These are phyloP conservation scores for Sebastolobus altivelis DNA, from an alignment of 2,797 vertebrate genomes.

Conservation along the genomic window DNA sequence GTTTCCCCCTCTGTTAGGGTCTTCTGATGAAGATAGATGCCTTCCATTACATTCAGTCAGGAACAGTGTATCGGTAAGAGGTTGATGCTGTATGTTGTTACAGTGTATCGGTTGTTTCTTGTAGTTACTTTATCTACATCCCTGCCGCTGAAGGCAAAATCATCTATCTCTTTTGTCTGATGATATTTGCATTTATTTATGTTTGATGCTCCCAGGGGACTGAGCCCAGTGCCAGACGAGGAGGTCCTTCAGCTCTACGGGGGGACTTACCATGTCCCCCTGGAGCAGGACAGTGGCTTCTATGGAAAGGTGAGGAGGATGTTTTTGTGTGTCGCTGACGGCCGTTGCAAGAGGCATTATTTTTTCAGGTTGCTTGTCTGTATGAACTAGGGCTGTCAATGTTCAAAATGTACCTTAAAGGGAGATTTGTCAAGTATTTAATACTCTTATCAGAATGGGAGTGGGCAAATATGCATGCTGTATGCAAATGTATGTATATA, in stretches of 20 bases:
- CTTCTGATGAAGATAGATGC: slow-evolving; percentile 92
- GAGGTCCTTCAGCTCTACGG: slow-evolving; percentile 87
- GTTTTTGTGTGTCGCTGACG: too few species aligned
- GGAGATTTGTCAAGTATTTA: too few species aligned
- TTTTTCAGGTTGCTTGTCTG: too few species aligned
- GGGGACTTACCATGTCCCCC: slow-evolving; percentile 88
- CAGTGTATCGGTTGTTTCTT: slow-evolving; percentile 85
- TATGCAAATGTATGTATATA: too few species aligned
- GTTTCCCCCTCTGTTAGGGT: slow-evolving; percentile 73
- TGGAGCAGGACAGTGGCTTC: slow-evolving; percentile 90
- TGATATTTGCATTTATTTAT: slow-evolving; percentile 6
- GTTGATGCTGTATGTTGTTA: slow-evolving; percentile 30
- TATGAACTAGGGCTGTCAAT: too few species aligned
- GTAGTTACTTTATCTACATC: not conserved
- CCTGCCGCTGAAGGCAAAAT: not conserved
- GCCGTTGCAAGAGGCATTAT: too few species aligned
- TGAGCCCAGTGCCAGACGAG: slow-evolving; percentile 87
- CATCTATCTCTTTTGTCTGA: not conserved
- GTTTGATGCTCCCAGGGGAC: slow-evolving; percentile 79
- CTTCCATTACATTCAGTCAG: slow-evolving; percentile 90
- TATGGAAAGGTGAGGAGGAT: slow-evolving; percentile 87
- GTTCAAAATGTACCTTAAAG: too few species aligned
- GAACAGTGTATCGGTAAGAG: slow-evolving; percentile 88
- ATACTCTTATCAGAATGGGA: too few species aligned
- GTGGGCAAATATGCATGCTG: too few species aligned